phyloP scores from a whole-genome alignment of 2,888 invertebrate species.

The Rhagonycha fulva region DNA sequence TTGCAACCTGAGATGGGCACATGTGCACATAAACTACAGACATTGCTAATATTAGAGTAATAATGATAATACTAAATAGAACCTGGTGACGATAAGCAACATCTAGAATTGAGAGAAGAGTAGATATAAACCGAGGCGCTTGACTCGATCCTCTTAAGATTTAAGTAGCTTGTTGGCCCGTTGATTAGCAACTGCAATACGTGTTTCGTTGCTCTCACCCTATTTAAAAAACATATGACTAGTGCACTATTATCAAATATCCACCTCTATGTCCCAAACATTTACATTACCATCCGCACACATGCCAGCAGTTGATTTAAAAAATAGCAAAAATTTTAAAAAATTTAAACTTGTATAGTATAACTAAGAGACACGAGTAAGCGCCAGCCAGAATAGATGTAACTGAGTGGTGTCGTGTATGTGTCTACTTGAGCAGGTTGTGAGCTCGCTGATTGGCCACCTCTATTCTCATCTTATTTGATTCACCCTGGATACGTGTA shows the following conservation, averaged over 20 bases:
- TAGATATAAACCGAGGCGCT: constrained; percentile 51
- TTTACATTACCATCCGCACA: constrained; percentile 15
- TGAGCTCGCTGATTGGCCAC: constrained; percentile 96
- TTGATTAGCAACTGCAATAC: constrained; percentile 96
- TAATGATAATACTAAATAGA: constrained; percentile 27
- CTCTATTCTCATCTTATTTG: constrained; percentile 94
- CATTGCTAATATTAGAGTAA: constrained; percentile 16
- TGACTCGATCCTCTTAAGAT: constrained; percentile 56
- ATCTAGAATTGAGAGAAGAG: constrained; percentile 53
- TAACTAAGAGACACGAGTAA: constrained; percentile 28
- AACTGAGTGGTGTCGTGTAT: constrained; percentile 43
- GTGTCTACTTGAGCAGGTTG: constrained; percentile 88
- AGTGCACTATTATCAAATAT: constrained; percentile 37
- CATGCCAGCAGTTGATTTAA: constrained; percentile 21
- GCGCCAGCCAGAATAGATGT: constrained; percentile 32
- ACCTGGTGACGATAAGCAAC: constrained; percentile 44
- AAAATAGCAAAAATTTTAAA: constrained; percentile 12
- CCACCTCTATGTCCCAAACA: constrained; percentile 20
- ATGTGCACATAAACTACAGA: constrained; percentile 17
- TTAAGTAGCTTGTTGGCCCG: constrained; percentile 95
- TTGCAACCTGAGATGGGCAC: constrained; percentile 16
- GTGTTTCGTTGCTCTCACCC: constrained; percentile 93
- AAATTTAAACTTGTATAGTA: constrained; percentile 12
- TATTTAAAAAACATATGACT: constrained; percentile 56
- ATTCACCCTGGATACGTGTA: constrained; percentile 68